Evolutionary conservation across 2,888 invertebrate species (phyloP), one percentile per base, ranked within the genome.

Genomic region (Monopis laevigella): DNA sequence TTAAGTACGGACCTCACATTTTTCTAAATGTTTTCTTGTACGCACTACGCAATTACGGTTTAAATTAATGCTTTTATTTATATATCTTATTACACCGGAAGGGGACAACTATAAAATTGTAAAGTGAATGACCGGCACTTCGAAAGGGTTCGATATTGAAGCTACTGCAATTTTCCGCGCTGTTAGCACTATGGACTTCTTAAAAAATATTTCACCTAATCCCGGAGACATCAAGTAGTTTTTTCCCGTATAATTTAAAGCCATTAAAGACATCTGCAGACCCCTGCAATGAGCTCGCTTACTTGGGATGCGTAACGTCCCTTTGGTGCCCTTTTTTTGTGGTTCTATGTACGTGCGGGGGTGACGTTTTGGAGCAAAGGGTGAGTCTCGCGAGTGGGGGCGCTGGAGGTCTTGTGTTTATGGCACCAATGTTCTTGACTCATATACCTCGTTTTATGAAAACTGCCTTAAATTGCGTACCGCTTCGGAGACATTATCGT

Each of bases 261-360:
- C 74, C 77, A 78, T 80, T 78, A 80, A 74, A 77, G 73, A 74
- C 78, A 80, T 80, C 80, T 80, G 78, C 72, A 74, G 77, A 64
- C 67, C 71, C 64, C 59, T 55, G 70, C 72, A 73, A 73, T 74
- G 74, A 74, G 77, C 60, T 64, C 53, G 62, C 64, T 70, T 72
- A 74, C 72, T 74, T 75, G 71, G 69, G 67, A 73, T 75, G 75
- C 75, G 75, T 74, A 65, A 62, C 53, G 74, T 67, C 72, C 77
- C 74, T 73, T 72, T 55, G 59, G 63, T 67, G 66, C 72, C 72
- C 73, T 73, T 77, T 78, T 78, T 71, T 77, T 78, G 63, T 73
- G 63, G 69, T 69, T 61, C 63, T 70, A 66, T 67, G 65, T 65
- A 69, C 69, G 74, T 74, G 74, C 67, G 75, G 78, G 75, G 80